Conservation (phyloP, 2,113 vertebrate genomes). For the Bufo bufo region DNA sequence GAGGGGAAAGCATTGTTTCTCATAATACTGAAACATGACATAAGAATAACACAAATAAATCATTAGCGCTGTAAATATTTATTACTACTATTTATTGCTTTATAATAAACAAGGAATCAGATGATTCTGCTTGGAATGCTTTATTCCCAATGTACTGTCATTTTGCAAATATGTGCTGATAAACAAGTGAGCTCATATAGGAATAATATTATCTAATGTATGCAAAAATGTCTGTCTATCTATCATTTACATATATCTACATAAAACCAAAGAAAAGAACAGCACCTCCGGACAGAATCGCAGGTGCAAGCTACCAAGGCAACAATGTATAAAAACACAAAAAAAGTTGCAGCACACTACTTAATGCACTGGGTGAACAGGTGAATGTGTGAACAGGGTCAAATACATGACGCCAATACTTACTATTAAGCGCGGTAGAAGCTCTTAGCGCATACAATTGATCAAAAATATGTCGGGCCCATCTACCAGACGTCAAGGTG, state of each 20-base stretch:
- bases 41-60: slow-evolving; percentile 5
- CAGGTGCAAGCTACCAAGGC: too few species aligned
- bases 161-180: neutral
- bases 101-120: neutral
- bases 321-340: too few species aligned
- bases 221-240: neutral
- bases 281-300: too few species aligned
- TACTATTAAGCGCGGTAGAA: too few species aligned
- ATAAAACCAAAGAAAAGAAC: too few species aligned
- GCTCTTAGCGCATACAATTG: too few species aligned
- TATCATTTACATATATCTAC: neutral
- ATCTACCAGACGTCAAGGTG: too few species aligned
- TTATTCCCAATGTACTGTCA: neutral
- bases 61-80: slow-evolving; percentile 10
- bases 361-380: too few species aligned
- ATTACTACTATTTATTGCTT: neutral
- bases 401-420: too few species aligned
- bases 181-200: neutral
- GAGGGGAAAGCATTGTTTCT: neutral
- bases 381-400: too few species aligned
- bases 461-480: too few species aligned
- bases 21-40: slow-evolving; percentile 4
- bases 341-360: too few species aligned
- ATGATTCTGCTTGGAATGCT: neutral
- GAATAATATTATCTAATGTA: neutral